These are phyloP conservation scores for Porites divaricata DNA, from an alignment of 92 coral and sea anemone species.

Conservation along the genomic window DNA sequence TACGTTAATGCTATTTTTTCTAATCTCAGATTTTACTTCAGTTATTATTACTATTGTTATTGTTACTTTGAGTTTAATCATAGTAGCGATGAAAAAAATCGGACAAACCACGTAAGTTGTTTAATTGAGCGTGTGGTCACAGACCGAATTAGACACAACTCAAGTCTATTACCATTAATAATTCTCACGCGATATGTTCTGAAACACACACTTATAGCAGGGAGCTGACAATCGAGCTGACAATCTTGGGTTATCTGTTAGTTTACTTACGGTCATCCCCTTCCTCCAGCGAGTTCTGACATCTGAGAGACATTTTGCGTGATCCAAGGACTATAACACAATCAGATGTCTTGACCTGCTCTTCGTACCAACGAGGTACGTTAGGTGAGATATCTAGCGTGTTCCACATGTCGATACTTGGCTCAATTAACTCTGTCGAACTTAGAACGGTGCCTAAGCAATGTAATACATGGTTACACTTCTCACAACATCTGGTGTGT, in stretches of 20 bases:
- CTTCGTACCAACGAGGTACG: constrained; percentile 76
- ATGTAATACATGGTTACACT: constrained; percentile 75
- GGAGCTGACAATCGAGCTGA: no score
- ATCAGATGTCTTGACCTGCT: constrained; percentile 62
- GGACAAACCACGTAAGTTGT: no score
- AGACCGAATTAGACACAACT: no score
- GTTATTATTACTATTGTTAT: no score
- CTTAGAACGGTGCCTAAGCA: constrained; percentile 70
- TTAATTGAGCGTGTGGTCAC: no score
- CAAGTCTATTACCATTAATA: no score
- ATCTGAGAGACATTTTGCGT: constrained; percentile 48
- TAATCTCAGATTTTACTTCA: no score
- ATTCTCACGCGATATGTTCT: no score
- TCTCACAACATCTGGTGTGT: constrained; percentile 82
- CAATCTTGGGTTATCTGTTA: not conserved
- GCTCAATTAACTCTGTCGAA: constrained; percentile 72
- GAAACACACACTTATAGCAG: no score
- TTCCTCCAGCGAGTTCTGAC: constrained; percentile 33
- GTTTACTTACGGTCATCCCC: constrained; percentile 66
- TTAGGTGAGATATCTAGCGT: constrained; percentile 63
- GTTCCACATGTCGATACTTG: constrained; percentile 69
- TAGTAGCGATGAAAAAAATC: no score
- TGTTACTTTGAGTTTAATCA: no score
- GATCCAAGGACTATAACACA: constrained; percentile 75
- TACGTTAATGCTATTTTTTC: no score